Evolutionary conservation across 2,888 invertebrate species (phyloP).

Genomic region (Mayetiola destructor): DNA sequence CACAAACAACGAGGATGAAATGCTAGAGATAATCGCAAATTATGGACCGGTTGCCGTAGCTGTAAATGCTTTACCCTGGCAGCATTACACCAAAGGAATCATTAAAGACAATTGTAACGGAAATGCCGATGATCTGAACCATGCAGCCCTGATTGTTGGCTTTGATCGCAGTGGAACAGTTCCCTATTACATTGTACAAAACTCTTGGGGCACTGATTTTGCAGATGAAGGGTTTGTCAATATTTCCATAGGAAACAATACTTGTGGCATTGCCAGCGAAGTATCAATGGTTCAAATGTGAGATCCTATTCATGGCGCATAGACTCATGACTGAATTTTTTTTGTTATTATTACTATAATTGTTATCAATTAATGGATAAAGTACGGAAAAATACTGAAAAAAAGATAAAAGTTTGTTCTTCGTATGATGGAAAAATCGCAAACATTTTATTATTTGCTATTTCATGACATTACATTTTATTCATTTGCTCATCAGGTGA

Average conservation of each 20-base stretch:
- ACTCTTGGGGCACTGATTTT: slow-evolving; percentile 70
- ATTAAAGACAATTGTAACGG: slow-evolving; percentile 68
- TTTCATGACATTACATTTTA: no score
- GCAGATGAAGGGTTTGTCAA: slow-evolving; percentile 64
- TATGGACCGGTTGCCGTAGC: slow-evolving; percentile 69
- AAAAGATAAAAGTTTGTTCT: no score
- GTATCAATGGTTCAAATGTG: slow-evolving; percentile 38
- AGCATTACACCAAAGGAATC: slow-evolving; percentile 70
- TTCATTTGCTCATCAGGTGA: no score
- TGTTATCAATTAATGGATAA: no score
- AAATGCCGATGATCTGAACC: slow-evolving; percentile 46
- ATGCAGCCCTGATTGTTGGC: slow-evolving; percentile 71
- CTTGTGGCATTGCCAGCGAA: slow-evolving; percentile 64
- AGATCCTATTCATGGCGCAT: no score
- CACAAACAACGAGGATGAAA: slow-evolving; percentile 18
- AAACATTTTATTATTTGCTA: no score
- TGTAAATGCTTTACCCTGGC: slow-evolving; percentile 73
- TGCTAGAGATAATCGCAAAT: slow-evolving; percentile 38
- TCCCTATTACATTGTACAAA: slow-evolving; percentile 69
- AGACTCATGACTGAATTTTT: no score
- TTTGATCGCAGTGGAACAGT: slow-evolving; percentile 57
- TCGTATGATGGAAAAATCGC: no score
- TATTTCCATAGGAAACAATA: slow-evolving; percentile 57
- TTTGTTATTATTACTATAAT: no score
- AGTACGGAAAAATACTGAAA: no score